Conservation (phyloP, 37 sponge, comb jelly and placozoan species). For the Hormiphora californensis region DNA sequence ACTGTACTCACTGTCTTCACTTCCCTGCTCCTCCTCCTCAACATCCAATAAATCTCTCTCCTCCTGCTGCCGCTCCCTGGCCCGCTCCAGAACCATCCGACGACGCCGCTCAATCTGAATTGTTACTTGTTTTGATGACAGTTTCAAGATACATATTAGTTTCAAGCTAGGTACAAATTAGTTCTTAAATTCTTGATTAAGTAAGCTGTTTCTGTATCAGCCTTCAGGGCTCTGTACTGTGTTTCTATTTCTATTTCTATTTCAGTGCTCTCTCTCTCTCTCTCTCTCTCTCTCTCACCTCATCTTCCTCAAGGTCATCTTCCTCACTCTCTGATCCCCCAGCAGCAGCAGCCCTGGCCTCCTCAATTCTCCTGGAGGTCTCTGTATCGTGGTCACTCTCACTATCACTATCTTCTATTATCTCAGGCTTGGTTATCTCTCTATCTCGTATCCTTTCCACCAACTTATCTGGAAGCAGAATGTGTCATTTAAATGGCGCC, state of each 20-base stretch:
- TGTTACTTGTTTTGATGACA: neutral
- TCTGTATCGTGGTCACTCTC: conserved; percentile 40
- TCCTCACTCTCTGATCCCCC: conserved; percentile 19
- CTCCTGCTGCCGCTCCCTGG: conserved; percentile 53
- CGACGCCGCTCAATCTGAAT: conserved; percentile 59
- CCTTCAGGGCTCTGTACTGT: too few species aligned
- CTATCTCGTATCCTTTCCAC: too few species aligned
- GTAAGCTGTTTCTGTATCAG: too few species aligned
- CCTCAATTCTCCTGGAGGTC: too few species aligned
- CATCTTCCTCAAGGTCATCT: conserved; percentile 67
- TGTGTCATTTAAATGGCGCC: too few species aligned
- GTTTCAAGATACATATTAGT: neutral
- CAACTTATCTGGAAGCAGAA: too few species aligned
- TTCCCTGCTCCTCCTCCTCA: conserved; percentile 59
- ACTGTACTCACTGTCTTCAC: conserved; percentile 74
- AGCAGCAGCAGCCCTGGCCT: neutral
- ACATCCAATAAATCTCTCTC: conserved; percentile 57
- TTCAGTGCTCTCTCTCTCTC: conserved; percentile 44
- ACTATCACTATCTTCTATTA: conserved; percentile 41
- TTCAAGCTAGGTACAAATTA: neutral
- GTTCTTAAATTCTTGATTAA: too few species aligned
- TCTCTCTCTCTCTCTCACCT: conserved; percentile 61
- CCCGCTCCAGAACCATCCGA: conserved; percentile 52
- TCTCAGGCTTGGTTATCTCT: conserved; percentile 39
- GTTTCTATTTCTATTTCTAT: too few species aligned